Base-by-base conservation (phyloP, 2,888 invertebrate species). In the Drosophila siamana region DNA sequence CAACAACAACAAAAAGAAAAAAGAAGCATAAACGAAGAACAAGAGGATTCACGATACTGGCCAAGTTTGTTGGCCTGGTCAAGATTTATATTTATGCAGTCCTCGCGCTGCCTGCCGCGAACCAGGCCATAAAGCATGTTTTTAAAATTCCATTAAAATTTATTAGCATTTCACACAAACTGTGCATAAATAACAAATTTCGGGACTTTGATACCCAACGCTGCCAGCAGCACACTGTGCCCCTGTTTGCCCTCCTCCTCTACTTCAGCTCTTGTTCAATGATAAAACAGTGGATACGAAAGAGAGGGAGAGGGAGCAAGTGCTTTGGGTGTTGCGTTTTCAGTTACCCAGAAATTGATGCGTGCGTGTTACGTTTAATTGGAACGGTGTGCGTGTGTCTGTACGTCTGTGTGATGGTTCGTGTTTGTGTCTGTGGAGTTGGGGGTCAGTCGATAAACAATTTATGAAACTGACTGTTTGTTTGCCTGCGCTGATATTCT, bases 111-210 rank as follows among this genome's bases (percentile, higher is more conserved):
- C 43, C 15, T 26, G 36, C 36, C 44, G 48, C 55, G 43, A 36
- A 33, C 56, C 43, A 40, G 67, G 66, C 62, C 65, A 76, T 83
- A 86, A 86, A 86, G 83, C 83, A 83, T 81, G 76, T 78, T 83
- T 84, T 86, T 86, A 86, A 86, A 87, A 85, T 87, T 86, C 87
- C 86, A 86, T 86, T 86, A 85, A 86, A 87, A 86, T 86, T 86
- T 86, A 86, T 87, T 85, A 86, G 81, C 87, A 74, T 85, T 86
- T 86, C 86, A 86, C 86, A 86, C 86, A 86, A 86, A 81, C 73
- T 78, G 60, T 79, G 86, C 86, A 87, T 86, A 86, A 86, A 87
- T 86, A 80, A 84, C 65, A 61, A 70, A 67, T 70, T 81, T 84
- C 78, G 86, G 86, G 61, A 71, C 78, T 71, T 86, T 83, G 67